phyloP scores from a whole-genome alignment of 35 echinoderm and acorn worm genomes.

The Diadema setosum region DNA sequence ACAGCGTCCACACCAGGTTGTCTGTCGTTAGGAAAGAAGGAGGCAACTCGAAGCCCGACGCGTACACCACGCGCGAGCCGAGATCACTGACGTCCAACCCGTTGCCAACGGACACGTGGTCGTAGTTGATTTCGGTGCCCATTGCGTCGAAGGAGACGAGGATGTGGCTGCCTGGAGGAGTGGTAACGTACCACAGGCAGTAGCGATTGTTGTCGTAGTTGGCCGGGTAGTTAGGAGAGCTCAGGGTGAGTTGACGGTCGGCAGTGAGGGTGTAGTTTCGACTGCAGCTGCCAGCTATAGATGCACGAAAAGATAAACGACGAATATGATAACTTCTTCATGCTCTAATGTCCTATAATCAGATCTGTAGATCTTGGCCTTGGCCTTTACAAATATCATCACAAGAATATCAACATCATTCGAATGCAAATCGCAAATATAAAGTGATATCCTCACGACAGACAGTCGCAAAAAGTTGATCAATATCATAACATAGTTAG shows the following conservation, averaged over 20 bases:
- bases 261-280: constrained; percentile 57
- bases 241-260: neutral
- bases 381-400: no score
- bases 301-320: neutral
- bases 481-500: no score
- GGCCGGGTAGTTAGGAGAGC: constrained; percentile 66
- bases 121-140: constrained; percentile 74
- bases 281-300: constrained; percentile 53
- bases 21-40: constrained; percentile 71
- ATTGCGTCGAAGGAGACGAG: constrained; percentile 53
- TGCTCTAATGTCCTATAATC: neutral
- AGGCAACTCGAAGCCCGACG: constrained; percentile 26
- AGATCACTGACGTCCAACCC: constrained; percentile 44
- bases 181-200: constrained; percentile 72
- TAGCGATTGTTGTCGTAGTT: constrained; percentile 93
- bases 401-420: no score
- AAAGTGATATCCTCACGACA: no score
- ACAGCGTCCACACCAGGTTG: constrained; percentile 78
- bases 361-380: no score
- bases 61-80: constrained; percentile 49
- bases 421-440: no score
- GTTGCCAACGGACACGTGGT: constrained; percentile 69
- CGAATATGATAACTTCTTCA: neutral
- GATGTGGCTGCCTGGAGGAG: constrained; percentile 69
- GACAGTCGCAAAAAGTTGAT: no score